Conservation (phyloP, 2,888 invertebrate genomes). For the Vandiemenella viatica region DNA sequence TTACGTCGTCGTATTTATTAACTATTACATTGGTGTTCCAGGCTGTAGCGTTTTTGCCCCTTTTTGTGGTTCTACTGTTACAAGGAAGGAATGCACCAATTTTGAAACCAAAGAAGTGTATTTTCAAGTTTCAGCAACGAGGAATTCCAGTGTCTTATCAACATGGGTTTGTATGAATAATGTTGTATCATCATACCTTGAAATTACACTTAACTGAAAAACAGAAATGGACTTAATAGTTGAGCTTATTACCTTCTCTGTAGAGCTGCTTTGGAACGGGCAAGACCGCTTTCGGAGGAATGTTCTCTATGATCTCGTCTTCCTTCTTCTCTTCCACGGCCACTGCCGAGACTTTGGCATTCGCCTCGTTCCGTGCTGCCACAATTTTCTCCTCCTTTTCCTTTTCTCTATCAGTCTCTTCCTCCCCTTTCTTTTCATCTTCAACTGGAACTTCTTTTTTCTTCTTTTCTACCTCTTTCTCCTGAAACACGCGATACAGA, state of each 20-base stretch:
- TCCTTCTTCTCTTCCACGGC: constrained; percentile 18
- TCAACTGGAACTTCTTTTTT: no score
- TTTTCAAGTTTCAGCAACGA: constrained; percentile 15
- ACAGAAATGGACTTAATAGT: not conserved
- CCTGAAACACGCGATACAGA: no score
- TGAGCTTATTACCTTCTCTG: constrained; percentile 26
- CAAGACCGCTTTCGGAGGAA: constrained; percentile 14
- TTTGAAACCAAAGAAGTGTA: no score
- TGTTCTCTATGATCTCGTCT: constrained; percentile 19
- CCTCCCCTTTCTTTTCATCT: no score
- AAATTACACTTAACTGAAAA: no score
- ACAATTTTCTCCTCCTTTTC: constrained; percentile 27
- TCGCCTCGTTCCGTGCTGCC: constrained; percentile 31
- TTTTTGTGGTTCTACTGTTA: no score
- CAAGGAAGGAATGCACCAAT: no score
- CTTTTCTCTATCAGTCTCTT: constrained; percentile 28
- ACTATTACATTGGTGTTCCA: no score
- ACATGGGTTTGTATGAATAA: not conserved
- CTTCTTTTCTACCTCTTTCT: no score
- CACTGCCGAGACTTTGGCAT: constrained; percentile 24
- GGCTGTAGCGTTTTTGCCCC: no score
- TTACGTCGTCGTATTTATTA: no score
- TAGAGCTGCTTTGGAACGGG: constrained; percentile 27
- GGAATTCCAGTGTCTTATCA: constrained; percentile 15
- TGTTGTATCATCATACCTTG: not conserved